Evolutionary conservation across 2,888 invertebrate genomes (phyloP).

Genomic region (Trissolcus japonicus): DNA sequence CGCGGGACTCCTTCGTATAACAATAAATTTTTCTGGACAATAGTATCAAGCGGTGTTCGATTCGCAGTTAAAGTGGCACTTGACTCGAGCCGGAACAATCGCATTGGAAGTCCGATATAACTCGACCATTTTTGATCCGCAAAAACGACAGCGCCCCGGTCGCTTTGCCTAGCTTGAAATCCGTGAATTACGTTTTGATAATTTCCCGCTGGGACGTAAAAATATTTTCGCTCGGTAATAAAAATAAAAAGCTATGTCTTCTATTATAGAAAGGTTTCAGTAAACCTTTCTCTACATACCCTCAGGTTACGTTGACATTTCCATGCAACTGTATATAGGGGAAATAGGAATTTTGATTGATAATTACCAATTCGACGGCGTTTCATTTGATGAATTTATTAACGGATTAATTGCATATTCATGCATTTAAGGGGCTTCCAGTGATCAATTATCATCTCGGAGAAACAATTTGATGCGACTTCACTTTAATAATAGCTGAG

Average conservation of each 20-base stretch:
- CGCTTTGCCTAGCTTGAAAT: conserved; percentile 31
- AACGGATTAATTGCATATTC: conserved; percentile 54
- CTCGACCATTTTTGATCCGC: conserved; percentile 52
- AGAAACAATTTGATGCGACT: conserved; percentile 18
- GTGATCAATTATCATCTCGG: conserved; percentile 46
- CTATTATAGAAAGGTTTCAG: conserved; percentile 25
- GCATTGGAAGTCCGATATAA: conserved; percentile 22
- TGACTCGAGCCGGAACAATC: conserved; percentile 50
- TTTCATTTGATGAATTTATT: conserved; percentile 55
- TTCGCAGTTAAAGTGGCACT: conserved; percentile 50
- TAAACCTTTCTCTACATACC: conserved; percentile 31
- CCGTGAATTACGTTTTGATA: conserved; percentile 51
- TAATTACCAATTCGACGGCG: conserved; percentile 49
- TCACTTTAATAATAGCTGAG: conserved; percentile 4
- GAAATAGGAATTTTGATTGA: conserved; percentile 51
- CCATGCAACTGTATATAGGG: conserved; percentile 32
- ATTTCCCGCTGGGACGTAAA: conserved; percentile 41
- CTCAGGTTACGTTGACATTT: conserved; percentile 26
- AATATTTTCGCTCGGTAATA: conserved; percentile 52
- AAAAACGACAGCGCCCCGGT: conserved; percentile 48
- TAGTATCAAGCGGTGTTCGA: conserved; percentile 43
- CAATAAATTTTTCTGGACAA: conserved; percentile 49
- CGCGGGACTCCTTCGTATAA: conserved; percentile 21
- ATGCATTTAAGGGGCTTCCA: conserved; percentile 52
- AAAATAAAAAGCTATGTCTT: conserved; percentile 9